Evolutionary conservation across 2,888 invertebrate species (phyloP).

Genomic region (Epirrhoe tristata): DNA sequence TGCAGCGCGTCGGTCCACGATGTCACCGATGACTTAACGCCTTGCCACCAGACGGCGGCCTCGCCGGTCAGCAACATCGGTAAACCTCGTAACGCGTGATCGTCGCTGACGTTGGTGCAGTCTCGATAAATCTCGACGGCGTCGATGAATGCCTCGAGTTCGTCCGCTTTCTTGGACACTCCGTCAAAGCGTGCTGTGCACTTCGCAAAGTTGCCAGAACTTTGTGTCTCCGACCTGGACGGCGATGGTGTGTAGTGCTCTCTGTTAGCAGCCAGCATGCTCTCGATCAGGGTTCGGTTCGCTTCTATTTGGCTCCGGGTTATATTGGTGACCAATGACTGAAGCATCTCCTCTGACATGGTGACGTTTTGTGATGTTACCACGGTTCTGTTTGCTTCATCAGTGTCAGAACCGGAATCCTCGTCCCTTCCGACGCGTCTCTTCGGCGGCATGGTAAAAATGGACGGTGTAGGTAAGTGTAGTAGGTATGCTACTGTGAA

Average conservation of each 20-base stretch:
- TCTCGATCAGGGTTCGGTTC: slow-evolving; percentile 3
- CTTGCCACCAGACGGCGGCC: slow-evolving; percentile 43
- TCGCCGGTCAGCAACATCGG: slow-evolving; percentile 41
- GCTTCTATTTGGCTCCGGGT: slow-evolving; percentile 5
- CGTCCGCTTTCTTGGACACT: slow-evolving; percentile 13
- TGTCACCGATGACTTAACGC: slow-evolving; percentile 14
- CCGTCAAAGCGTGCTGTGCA: slow-evolving; percentile 40
- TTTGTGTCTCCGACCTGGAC: background rate
- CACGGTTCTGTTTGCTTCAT: background rate
- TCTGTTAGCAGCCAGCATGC: slow-evolving; percentile 2
- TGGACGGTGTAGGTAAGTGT: too few relatives aligned
- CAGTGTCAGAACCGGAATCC: background rate
- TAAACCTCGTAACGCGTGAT: slow-evolving; percentile 38
- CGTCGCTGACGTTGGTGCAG: slow-evolving; percentile 37
- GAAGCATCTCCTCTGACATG: slow-evolving; percentile 15
- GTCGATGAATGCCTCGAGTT: slow-evolving; percentile 40
- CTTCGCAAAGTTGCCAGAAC: slow-evolving; percentile 18
- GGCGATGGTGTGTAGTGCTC: background rate
- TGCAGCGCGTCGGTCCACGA: slow-evolving; percentile 17
- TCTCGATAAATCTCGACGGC: slow-evolving; percentile 32
- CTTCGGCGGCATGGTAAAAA: slow-evolving; percentile 3
- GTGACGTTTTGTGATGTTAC: background rate
- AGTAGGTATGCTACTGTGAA: too few relatives aligned
- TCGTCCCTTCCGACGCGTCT: background rate
- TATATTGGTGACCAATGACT: slow-evolving; percentile 8